These are phyloP conservation scores for Pachyramphus minor DNA, from an alignment of 2,113 vertebrate species.

Conservation along the genomic window DNA sequence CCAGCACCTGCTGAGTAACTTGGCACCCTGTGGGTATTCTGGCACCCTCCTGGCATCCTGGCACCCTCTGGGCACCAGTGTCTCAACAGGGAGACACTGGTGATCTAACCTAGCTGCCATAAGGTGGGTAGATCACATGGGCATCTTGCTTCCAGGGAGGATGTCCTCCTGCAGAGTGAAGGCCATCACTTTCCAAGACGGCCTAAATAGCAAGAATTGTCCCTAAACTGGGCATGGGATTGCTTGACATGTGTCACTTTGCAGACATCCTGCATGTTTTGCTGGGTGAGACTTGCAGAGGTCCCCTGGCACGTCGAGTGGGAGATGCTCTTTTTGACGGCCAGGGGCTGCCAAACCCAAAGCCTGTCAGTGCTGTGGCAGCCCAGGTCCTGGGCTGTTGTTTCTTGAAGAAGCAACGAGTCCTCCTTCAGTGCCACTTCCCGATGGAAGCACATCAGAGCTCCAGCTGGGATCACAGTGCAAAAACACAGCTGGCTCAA, in stretches of 20 bases:
- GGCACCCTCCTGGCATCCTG: neutral
- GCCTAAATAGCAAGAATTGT: neutral
- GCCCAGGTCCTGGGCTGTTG: neutral
- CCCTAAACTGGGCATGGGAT: neutral
- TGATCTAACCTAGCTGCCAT: neutral
- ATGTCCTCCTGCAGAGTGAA: neutral
- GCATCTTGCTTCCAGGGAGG: neutral
- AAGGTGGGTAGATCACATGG: neutral
- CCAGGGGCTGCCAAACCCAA: neutral
- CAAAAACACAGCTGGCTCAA: neutral
- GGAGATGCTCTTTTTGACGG: neutral
- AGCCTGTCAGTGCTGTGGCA: accelerated
- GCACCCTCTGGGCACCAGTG: neutral
- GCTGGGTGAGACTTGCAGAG: neutral
- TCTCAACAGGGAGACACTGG: neutral
- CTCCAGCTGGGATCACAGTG: neutral
- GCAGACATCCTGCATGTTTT: neutral
- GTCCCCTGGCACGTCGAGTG: accelerated
- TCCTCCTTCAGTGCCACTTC: neutral
- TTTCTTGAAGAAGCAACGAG: neutral
- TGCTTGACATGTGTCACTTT: neutral
- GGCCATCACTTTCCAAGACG: neutral
- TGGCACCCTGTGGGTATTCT: neutral
- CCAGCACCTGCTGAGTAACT: neutral
- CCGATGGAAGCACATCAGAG: neutral